Conservation (phyloP, 2,113 vertebrate genomes). For the Cacatua alba region DNA sequence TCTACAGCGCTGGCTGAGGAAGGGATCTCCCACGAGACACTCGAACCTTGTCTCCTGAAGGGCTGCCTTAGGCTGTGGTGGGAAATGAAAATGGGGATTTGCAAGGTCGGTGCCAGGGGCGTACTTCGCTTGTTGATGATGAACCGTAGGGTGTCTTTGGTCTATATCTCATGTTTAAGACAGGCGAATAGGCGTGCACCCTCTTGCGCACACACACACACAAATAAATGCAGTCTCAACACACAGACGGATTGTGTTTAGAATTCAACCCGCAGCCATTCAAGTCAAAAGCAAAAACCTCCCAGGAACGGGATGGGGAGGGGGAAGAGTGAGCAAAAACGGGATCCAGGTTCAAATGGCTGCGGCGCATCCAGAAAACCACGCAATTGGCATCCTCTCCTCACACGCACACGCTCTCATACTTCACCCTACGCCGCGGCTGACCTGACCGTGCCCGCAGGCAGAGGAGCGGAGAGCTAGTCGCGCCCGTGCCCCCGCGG, state of each 20-base stretch:
- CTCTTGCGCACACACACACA: background rate
- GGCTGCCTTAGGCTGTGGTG: background rate
- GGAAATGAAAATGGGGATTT: background rate
- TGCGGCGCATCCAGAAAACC: background rate
- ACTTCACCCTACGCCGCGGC: background rate
- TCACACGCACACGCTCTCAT: background rate
- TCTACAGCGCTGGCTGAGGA: background rate
- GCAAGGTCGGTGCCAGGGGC: background rate
- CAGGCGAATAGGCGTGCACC: background rate
- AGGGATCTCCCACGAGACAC: background rate
- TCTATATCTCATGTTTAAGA: background rate
- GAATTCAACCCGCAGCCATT: background rate
- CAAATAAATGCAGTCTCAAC: background rate
- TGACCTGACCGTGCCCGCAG: background rate
- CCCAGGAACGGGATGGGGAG: background rate
- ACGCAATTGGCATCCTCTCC: background rate
- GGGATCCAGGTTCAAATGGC: background rate
- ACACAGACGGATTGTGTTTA: background rate
- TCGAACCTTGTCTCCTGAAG: background rate
- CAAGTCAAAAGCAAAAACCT: background rate
- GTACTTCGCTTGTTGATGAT: background rate
- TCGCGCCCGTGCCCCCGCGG: fast-evolving
- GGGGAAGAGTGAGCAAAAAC: background rate
- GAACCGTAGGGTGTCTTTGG: background rate
- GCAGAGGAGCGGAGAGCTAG: background rate